Percentiles rank a stretch among this genome's conserved stretches.
Evolutionary conservation across 2,113 vertebrate species (phyloP).

Genomic region (Anas platyrhynchos): DNA sequence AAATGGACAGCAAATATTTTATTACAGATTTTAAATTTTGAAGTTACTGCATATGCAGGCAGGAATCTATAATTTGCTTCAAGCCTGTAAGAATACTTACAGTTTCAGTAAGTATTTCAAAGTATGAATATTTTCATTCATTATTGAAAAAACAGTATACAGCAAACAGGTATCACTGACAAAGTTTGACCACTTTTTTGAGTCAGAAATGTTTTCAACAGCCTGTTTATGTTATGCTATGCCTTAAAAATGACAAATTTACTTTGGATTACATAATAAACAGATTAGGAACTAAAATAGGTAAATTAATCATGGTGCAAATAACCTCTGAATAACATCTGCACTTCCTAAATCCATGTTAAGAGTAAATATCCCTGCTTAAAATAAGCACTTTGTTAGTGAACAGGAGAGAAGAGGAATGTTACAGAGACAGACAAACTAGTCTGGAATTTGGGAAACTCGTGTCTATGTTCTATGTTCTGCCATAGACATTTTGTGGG

Average conservation of each 20-base stretch:
- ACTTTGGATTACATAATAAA: not conserved
- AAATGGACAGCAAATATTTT: not conserved
- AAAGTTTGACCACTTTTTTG: conserved; percentile 17
- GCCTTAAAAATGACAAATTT: not conserved
- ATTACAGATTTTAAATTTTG: not conserved
- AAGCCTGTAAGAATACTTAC: not conserved
- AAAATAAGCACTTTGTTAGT: not conserved
- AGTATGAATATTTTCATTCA: not conserved
- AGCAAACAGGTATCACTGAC: not conserved
- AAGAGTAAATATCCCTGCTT: not conserved
- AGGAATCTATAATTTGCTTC: not conserved
- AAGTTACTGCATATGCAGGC: not conserved
- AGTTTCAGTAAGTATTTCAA: not conserved
- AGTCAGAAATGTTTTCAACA: not conserved
- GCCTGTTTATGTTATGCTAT: not conserved
- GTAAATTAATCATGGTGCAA: not conserved
- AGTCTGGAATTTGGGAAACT: not conserved
- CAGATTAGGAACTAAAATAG: not conserved
- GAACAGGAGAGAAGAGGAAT: not conserved
- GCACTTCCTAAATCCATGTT: not conserved
- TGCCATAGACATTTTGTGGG: not conserved
- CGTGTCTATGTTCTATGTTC: not conserved
- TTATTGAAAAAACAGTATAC: conserved; percentile 3
- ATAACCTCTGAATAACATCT: not conserved
- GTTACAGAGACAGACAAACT: not conserved